Conservation (phyloP, 1,140 invertebrate species). For the Leptinotarsa texana region DNA sequence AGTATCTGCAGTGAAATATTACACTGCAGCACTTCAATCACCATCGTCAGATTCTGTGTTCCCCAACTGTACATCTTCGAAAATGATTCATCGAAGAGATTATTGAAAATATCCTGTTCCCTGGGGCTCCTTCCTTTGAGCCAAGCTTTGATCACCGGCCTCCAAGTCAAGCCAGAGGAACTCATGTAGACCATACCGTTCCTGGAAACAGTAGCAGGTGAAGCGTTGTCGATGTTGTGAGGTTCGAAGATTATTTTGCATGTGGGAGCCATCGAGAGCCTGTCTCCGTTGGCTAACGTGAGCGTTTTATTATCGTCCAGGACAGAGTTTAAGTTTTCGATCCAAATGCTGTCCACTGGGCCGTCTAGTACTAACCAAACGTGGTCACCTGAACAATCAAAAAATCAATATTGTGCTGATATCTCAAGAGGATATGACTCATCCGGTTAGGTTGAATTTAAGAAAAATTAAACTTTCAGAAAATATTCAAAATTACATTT, state of each 20-base stretch:
- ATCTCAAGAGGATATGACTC: too few relatives aligned
- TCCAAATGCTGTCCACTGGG: conserved; percentile 96
- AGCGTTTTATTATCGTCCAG: conserved; percentile 94
- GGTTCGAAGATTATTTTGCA: conserved; percentile 97
- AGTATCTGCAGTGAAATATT: conserved; percentile 86
- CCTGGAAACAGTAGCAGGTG: conserved; percentile 91
- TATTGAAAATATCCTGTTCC: conserved; percentile 76
- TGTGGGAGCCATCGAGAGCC: conserved; percentile 86
- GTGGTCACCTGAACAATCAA: conserved; percentile 63
- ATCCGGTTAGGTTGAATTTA: too few relatives aligned
- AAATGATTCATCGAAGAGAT: conserved; percentile 83
- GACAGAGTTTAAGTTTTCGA: conserved; percentile 96
- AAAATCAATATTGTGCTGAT: too few relatives aligned
- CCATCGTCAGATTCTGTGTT: conserved; percentile 78
- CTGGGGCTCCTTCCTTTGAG: conserved; percentile 72
- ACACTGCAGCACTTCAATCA: conserved; percentile 88
- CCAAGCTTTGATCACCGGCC: conserved; percentile 82
- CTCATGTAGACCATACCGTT: conserved; percentile 99
- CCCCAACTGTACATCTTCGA: conserved; percentile 77
- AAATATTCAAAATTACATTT: too few relatives aligned
- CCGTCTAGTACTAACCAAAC: conserved; percentile 94
- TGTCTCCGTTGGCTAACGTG: conserved; percentile 91
- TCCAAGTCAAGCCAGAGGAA: conserved; percentile 90
- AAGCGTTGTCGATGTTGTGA: conserved; percentile 96
- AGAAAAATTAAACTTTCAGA: too few relatives aligned